A percentile compares a stretch with the other conserved stretches of the same genome.
phyloP scores from a whole-genome alignment of 1,140 invertebrate genomes.

The Heliconius eleuchia region DNA sequence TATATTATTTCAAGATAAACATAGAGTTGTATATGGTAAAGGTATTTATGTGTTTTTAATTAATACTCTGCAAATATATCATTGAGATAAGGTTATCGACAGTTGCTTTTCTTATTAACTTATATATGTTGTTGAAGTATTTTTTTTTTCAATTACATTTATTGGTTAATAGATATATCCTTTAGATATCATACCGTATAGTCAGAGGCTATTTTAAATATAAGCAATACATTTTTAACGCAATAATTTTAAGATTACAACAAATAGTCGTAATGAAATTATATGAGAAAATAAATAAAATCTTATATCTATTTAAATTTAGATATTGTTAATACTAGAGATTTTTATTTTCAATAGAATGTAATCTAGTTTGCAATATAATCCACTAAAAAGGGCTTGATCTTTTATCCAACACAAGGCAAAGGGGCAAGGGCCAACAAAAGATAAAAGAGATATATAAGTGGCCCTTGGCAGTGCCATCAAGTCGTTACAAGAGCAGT shows the following conservation, averaged over 20 bases:
- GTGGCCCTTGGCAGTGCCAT: constrained; percentile 77
- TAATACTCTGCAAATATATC: neutral
- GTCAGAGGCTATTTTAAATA: neutral
- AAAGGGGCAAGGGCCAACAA: constrained; percentile 71
- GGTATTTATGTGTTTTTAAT: neutral
- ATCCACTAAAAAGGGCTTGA: constrained; percentile 58
- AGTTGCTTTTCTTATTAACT: neutral
- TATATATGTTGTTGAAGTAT: neutral
- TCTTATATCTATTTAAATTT: neutral
- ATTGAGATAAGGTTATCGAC: neutral
- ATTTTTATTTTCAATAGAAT: constrained; percentile 6
- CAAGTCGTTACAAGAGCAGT: constrained; percentile 79
- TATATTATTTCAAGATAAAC: constrained; percentile 31
- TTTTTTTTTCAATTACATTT: neutral
- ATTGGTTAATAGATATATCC: neutral
- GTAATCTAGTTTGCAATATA: constrained; percentile 14
- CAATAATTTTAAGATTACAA: neutral
- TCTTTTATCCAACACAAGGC: constrained; percentile 67
- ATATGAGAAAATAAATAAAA: too few species aligned
- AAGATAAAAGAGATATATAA: constrained; percentile 81
- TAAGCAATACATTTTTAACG: neutral
- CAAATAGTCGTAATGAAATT: neutral
- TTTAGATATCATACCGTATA: neutral
- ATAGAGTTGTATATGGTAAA: neutral
- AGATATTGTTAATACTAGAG: neutral